A percentile compares a stretch with the other conserved stretches of the same genome.
These are phyloP conservation scores for Sebastes iracundus DNA, from an alignment of 2,797 vertebrate genomes.

Conservation along the genomic window DNA sequence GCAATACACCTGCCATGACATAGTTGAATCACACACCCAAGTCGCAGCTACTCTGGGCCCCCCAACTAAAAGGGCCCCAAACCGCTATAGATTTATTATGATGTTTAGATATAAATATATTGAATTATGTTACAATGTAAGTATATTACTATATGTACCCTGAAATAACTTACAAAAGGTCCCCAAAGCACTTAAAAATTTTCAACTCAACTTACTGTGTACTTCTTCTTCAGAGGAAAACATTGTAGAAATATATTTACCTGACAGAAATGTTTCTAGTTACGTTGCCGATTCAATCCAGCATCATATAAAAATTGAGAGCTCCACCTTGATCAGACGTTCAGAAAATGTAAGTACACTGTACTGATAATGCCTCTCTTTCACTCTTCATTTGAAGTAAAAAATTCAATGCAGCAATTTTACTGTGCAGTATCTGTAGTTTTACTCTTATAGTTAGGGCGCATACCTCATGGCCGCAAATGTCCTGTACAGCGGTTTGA, in stretches of 20 bases:
- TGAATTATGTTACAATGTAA: neutral
- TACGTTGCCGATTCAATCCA: neutral
- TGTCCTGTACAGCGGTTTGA: neutral
- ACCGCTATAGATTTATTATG: neutral
- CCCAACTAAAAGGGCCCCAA: neutral
- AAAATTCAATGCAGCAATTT: neutral
- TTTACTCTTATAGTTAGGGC: neutral
- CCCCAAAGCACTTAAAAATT: neutral
- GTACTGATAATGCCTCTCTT: no score
- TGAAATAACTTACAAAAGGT: neutral
- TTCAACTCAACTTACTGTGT: neutral
- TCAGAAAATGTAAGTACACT: no score
- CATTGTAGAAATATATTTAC: neutral
- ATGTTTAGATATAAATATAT: neutral
- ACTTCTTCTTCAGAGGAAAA: neutral
- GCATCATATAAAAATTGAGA: neutral
- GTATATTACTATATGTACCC: neutral
- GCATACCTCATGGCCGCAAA: neutral
- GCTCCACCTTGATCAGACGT: no score
- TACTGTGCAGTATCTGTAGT: neutral
- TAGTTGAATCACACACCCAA: neutral
- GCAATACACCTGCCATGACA: neutral
- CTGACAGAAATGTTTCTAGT: neutral
- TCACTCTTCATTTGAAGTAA: no score
- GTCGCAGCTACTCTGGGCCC: neutral